A percentile compares a stretch with the other conserved stretches of the same genome.
These are phyloP conservation scores for Urosaurus nigricauda DNA, from an alignment of 2,797 vertebrate genomes.

Conservation along the genomic window DNA sequence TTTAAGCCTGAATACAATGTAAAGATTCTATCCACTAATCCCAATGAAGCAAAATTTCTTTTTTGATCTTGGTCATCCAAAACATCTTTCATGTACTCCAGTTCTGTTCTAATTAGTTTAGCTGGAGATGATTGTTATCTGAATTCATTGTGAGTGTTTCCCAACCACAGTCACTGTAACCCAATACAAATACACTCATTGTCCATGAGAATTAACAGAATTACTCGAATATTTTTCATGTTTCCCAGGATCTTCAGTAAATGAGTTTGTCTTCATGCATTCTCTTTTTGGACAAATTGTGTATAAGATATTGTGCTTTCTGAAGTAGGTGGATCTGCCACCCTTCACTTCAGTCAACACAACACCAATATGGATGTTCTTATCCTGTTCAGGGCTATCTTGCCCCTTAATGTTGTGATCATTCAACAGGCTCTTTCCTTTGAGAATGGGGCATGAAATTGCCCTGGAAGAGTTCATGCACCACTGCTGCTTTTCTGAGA, in stretches of 20 bases:
- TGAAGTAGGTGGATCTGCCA: no score
- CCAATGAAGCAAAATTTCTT: background rate
- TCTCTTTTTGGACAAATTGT: background rate
- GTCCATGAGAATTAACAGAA: background rate
- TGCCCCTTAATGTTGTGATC: background rate
- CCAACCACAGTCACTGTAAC: background rate
- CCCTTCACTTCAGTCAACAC: no score
- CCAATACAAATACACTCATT: background rate
- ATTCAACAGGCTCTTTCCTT: background rate
- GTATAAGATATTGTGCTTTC: background rate
- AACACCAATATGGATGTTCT: background rate
- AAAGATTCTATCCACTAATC: background rate
- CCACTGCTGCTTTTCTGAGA: background rate
- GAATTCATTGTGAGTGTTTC: background rate
- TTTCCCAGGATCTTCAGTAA: background rate
- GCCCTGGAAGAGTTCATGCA: background rate
- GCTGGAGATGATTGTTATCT: background rate
- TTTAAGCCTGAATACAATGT: background rate
- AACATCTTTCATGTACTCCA: background rate
- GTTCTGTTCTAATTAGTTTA: background rate
- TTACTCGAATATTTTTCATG: background rate
- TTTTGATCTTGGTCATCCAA: background rate
- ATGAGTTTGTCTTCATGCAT: background rate
- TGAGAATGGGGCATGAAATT: background rate
- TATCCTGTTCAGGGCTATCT: background rate